Evolutionary conservation across 2,888 invertebrate genomes (phyloP).

Genomic region (Agonum fuliginosum): DNA sequence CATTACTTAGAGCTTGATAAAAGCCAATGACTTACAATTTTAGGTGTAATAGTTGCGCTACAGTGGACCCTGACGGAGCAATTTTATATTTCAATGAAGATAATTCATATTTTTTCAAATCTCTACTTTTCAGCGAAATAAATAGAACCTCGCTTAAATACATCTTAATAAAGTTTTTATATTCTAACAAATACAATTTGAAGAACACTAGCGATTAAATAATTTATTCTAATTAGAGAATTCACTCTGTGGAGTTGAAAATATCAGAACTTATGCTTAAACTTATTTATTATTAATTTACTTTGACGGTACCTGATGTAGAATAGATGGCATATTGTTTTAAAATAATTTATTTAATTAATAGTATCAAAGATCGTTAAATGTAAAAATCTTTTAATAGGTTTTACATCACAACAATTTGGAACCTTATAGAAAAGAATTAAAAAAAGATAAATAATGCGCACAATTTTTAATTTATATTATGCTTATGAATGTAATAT

Average conservation of each 20-base stretch:
- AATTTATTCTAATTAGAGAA: slow-evolving; percentile 37
- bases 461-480: slow-evolving; percentile 38
- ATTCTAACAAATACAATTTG: slow-evolving; percentile 52
- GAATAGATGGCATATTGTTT: slow-evolving; percentile 30
- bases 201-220: slow-evolving; percentile 37
- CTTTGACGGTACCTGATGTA: slow-evolving; percentile 43
- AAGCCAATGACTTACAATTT: neutral
- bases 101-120: slow-evolving; percentile 14
- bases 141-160: slow-evolving; percentile 35
- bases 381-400: neutral
- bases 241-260: slow-evolving; percentile 11
- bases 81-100: slow-evolving; percentile 17
- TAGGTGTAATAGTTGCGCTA: slow-evolving; percentile 9
- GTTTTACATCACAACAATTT: neutral
- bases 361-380: neutral
- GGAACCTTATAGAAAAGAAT: slow-evolving; percentile 2
- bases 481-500: slow-evolving; percentile 10
- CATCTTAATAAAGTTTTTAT: slow-evolving; percentile 43
- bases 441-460: slow-evolving; percentile 4
- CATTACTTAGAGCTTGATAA: slow-evolving; percentile 18
- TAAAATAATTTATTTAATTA: slow-evolving; percentile 27
- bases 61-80: neutral
- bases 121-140: neutral
- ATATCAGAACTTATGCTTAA: slow-evolving; percentile 34
- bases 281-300: slow-evolving; percentile 41